Base-by-base conservation (phyloP, 37 sponge, comb jelly and placozoan species). In the Agelas oroides region DNA sequence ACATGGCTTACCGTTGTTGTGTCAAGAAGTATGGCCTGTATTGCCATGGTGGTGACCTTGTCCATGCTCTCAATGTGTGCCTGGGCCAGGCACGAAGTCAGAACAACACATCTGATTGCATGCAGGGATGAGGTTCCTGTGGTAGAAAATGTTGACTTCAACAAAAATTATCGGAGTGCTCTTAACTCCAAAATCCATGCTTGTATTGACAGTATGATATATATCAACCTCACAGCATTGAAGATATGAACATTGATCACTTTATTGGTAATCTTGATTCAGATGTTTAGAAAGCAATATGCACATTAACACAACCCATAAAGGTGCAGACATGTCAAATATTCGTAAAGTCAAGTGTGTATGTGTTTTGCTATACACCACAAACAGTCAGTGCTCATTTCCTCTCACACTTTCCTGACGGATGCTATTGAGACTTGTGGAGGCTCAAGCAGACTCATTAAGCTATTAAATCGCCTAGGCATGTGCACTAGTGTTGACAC, bases 391-490 rank as follows among this genome's bases (percentile, higher is more conserved):
- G 21, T 80, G 80, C 56, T 80, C 80, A 15, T 65, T 80, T n/a
- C 80, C 80, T 30, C 66, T 46, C 80, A 80, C 40, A 66, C 54
- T 41, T 53, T 80, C 14, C 15, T 80, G 46, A 52, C 80, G 8
- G 80, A 80, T 41, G 66, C 66, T 24, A 65, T 80, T 38, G 80
- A 80, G 28, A 65, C 55, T n/a, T 65, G 69, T 54, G 80, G 80
- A 41, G 80, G 80, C 32, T 67, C 80, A 12, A 5, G 3, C 5
- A 24, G 57, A 24, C 54, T 80, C 14, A 66, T 41, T 12, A 63
- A 21, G 16, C 16, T 80, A 23, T 56, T 80, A 55, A 80, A 80
- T 54, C 80, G 66, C 32, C 40, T 80, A 27, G 80, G 80, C 41
- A 70, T 24, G 11, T 63, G 66, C 41, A 70, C 55, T 14, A 65